Evolutionary conservation across 2,113 vertebrate genomes (phyloP), one percentile per base, ranked within the genome.

Genomic region (Rafetus swinhoei): DNA sequence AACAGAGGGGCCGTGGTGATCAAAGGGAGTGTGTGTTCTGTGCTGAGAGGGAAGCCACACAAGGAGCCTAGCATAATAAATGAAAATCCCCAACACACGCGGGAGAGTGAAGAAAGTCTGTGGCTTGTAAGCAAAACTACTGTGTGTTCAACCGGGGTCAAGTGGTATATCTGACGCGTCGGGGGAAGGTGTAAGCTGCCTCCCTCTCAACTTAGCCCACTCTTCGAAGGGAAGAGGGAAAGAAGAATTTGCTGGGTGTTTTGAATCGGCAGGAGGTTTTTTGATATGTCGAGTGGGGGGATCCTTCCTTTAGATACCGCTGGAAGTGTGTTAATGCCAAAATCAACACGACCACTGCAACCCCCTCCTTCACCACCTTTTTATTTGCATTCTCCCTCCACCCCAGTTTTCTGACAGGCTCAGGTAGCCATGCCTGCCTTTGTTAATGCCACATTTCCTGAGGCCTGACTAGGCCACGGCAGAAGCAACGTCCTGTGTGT

Each of bases 371-470:
- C n/a, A 4, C n/a, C 18, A 22, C 35, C 69, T 74, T 74, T 39
- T 35, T 29, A 6, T 35, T 22, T 39, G 21, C 69, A 39, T 15
- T 74, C n/a, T 32, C 8, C 16, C n/a, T 21, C n/a, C 16, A 35
- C 65, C 16, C 65, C 16, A 4, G 32, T 72, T 74, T 39, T 65
- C 60, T 35, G 69, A 39, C 21, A 39, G 69, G 35, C 35, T 74
- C 69, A 16, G 1, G 10, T 35, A n/a, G n/a, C 35, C 22, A 4
- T 11, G 35, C 18, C 69, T 39, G 22, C 69, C 18, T 39, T 21
- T 39, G 4, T 39, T 39, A 35, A 39, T 5, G 35, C 62, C 0
- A 1, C 29, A 39, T 5, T 12, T 1, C 8, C 0, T 19, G 16
- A 56, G 55, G 16, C 13, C 29, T 65, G 29, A 16, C 27, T 65